phyloP scores from a whole-genome alignment of 2,113 vertebrate species.

The Oryctolagus cuniculus region mOryCun1.1 NC_091453.1:115338501-115339000 shows the following conservation, averaged over 20 bases:
- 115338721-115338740: neutral
- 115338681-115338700: neutral
- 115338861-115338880: neutral
- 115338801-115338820: slow-evolving; percentile 29
- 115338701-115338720: neutral
- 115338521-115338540: neutral
- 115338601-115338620: neutral
- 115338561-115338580: neutral
- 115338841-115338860: neutral
- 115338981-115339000: too few relatives aligned
- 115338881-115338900: too few relatives aligned
- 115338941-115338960: too few relatives aligned
- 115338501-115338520: neutral
- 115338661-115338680: neutral
- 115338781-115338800: neutral
- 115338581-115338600: neutral
- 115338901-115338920: too few relatives aligned
- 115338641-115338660: neutral
- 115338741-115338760: neutral
- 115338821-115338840: neutral
- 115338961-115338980: too few relatives aligned
- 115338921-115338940: too few relatives aligned
- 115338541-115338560: neutral
- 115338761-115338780: neutral
- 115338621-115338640: neutral